Conservation (phyloP, 1,140 invertebrate genomes). For the Heliconius nattereri region DNA sequence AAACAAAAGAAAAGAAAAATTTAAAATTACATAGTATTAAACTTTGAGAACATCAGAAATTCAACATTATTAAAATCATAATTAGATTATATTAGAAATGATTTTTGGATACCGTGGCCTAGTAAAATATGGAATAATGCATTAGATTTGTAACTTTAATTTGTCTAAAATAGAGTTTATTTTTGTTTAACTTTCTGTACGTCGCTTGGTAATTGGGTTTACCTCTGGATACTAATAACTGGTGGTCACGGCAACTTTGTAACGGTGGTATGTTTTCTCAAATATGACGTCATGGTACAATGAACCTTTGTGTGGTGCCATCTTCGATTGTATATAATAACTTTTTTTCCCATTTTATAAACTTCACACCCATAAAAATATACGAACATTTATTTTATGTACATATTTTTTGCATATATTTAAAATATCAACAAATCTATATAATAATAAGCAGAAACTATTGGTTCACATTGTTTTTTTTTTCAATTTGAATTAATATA, state of each 20-base stretch:
- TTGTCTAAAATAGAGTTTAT: not conserved
- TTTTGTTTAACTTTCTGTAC: constrained; percentile 25
- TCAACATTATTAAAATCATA: constrained; percentile 5
- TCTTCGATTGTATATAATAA: not conserved
- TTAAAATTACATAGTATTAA: not conserved
- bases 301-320: constrained; percentile 15
- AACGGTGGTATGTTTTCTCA: constrained; percentile 36
- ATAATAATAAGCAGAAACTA: too few species aligned
- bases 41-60: not conserved
- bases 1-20: not conserved
- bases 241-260: constrained; percentile 36
- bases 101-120: constrained; percentile 22
- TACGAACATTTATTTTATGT: too few species aligned
- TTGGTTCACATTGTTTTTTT: too few species aligned
- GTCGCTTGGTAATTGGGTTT: constrained; percentile 37
- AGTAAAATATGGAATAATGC: not conserved
- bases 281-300: constrained; percentile 31
- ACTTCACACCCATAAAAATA: too few species aligned
- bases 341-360: not conserved
- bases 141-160: constrained; percentile 6
- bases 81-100: constrained; percentile 32
- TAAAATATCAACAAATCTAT: too few species aligned
- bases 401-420: too few species aligned
- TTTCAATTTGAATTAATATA: too few species aligned
- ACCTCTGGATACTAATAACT: constrained; percentile 40